Percentiles rank a stretch among this genome's conserved stretches.
phyloP scores from a whole-genome alignment of 2,113 vertebrate species.

The Panurus biarmicus region DNA sequence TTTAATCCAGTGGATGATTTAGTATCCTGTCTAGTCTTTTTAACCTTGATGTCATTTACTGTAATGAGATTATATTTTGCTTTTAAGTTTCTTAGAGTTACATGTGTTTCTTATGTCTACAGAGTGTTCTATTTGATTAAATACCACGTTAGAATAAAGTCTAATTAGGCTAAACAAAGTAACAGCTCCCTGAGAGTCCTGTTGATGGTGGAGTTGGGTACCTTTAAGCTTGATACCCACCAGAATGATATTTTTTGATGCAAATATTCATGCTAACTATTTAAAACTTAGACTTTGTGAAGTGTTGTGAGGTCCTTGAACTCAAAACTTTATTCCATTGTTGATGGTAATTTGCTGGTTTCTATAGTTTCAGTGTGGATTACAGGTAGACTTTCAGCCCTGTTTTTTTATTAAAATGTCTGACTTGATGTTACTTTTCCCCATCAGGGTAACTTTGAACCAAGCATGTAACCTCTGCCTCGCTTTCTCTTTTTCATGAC shows the following conservation, averaged over 20 bases:
- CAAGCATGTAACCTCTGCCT: background rate
- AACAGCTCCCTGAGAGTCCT: background rate
- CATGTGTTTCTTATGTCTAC: fast-evolving
- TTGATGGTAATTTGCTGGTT: background rate
- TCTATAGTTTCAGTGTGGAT: background rate
- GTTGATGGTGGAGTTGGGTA: background rate
- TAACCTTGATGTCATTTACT: background rate
- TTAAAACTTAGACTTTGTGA: background rate
- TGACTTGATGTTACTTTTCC: background rate
- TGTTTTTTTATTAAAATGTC: background rate
- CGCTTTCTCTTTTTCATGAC: background rate
- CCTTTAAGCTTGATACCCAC: background rate
- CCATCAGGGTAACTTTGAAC: background rate
- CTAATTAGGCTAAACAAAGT: background rate
- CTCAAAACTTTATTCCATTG: background rate
- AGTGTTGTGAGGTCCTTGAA: background rate
- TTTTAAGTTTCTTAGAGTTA: background rate
- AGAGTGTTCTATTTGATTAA: background rate
- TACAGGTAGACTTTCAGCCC: background rate
- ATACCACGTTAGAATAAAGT: background rate
- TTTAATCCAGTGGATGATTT: background rate
- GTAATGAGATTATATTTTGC: background rate
- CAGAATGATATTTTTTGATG: background rate
- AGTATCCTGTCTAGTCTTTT: background rate
- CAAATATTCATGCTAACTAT: background rate